Evolutionary conservation across 2,888 invertebrate species (phyloP).

Genomic region (Volucella inanis): DNA sequence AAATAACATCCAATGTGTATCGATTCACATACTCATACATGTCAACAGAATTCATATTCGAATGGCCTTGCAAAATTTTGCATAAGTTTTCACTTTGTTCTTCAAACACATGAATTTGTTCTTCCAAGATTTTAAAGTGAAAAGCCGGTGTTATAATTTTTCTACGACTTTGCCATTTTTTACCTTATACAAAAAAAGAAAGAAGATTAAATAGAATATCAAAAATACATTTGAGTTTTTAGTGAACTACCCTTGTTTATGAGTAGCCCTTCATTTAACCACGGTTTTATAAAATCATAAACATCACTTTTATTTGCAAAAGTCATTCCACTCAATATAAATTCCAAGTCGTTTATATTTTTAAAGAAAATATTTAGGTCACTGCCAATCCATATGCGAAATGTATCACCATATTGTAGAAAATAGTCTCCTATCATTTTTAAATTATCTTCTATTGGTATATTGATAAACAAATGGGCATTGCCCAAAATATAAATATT

Average conservation of each 20-base stretch:
- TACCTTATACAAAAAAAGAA: conserved; percentile 25
- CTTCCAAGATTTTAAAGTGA: conserved; percentile 89
- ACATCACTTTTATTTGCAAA: conserved; percentile 84
- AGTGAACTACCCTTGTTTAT: conserved; percentile 79
- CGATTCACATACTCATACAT: conserved; percentile 84
- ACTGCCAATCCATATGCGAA: conserved; percentile 70
- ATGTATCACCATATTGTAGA: conserved; percentile 36
- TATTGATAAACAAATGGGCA: conserved; percentile 37
- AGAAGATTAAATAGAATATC: too few relatives aligned
- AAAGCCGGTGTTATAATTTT: conserved; percentile 90
- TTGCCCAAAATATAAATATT: conserved; percentile 45
- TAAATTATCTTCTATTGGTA: conserved; percentile 40
- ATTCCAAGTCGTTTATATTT: conserved; percentile 66
- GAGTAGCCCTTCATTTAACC: conserved; percentile 84
- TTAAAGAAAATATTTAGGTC: conserved; percentile 68
- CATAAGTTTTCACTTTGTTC: conserved; percentile 85
- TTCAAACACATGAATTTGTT: conserved; percentile 88
- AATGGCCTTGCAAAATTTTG: conserved; percentile 80
- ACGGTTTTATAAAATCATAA: conserved; percentile 82
- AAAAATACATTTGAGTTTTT: too few relatives aligned
- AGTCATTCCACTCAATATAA: conserved; percentile 50
- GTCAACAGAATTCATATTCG: conserved; percentile 83
- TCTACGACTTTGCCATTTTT: conserved; percentile 87
- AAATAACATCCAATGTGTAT: conserved; percentile 78
- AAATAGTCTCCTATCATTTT: conserved; percentile 76